Conservation (phyloP, 2,888 invertebrate genomes). For the Allolobophora icterica region DNA sequence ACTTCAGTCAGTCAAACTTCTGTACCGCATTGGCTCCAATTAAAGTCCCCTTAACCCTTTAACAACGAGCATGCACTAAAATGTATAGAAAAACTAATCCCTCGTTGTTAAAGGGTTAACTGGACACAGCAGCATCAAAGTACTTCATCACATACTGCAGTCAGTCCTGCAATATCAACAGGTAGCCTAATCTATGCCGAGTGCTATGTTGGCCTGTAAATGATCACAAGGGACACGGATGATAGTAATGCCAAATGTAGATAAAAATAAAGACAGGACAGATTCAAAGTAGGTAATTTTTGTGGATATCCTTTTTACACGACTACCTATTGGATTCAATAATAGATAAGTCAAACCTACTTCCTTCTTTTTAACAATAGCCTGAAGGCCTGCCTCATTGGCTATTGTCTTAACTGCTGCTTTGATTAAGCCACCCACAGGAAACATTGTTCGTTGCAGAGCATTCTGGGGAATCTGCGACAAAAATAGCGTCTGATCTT, state of each 20-base stretch:
- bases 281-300: neutral
- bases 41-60: no score
- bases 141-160: no score
- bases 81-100: no score
- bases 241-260: neutral
- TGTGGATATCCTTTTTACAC: no score
- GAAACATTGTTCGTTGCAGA: constrained; percentile 85
- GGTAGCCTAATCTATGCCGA: no score
- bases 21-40: no score
- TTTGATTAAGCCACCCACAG: constrained; percentile 81
- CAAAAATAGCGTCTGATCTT: constrained; percentile 95
- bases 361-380: constrained; percentile 62
- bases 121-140: no score
- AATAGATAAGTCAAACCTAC: constrained; percentile 48
- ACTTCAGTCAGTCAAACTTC: no score
- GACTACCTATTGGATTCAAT: neutral
- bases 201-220: neutral
- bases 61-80: no score
- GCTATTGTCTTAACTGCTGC: constrained; percentile 81
- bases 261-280: neutral
- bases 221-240: neutral
- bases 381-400: constrained; percentile 69
- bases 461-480: constrained; percentile 82
- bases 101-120: no score
- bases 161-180: no score